A percentile compares a stretch with the other conserved stretches of the same genome.
Conservation (phyloP, 2,113 vertebrate species). For the Rafetus swinhoei region DNA sequence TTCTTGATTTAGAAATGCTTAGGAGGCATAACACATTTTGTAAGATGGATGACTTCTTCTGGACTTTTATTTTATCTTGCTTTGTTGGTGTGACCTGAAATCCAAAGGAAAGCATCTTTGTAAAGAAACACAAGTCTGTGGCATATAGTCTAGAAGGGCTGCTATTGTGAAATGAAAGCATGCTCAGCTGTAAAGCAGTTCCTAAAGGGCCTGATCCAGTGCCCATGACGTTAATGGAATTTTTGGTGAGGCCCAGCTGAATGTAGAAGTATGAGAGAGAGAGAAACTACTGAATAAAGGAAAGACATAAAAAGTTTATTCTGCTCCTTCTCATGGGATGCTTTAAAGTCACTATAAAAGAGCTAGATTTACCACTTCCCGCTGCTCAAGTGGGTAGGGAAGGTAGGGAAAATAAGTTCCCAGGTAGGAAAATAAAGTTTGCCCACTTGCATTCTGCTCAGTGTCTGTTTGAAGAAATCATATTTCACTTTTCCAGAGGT, state of each 20-base stretch:
- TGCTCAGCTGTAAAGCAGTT: background rate
- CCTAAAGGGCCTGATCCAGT: background rate
- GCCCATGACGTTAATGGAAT: background rate
- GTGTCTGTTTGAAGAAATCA: background rate
- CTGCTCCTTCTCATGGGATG: background rate
- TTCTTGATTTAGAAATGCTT: constrained; percentile 68
- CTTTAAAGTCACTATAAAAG: constrained; percentile 25
- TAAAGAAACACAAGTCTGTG: background rate
- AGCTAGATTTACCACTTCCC: constrained; percentile 20
- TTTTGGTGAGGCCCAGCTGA: background rate
- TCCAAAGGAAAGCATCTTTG: constrained; percentile 42
- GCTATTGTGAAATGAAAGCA: rapidly evolving
- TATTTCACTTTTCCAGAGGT: background rate
- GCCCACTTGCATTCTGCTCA: rapidly evolving
- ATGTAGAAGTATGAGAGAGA: background rate
- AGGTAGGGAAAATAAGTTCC: constrained; percentile 10
- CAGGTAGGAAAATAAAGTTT: constrained; percentile 6
- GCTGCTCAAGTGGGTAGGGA: background rate
- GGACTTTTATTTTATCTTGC: background rate
- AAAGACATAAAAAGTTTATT: background rate
- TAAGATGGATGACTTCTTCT: constrained; percentile 38
- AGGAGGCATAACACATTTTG: constrained; percentile 63
- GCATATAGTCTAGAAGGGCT: background rate
- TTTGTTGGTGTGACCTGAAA: background rate
- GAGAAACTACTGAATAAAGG: background rate